Base-by-base conservation (phyloP, 2,797 vertebrate genomes). In the Cephalopachus bancanus region DNA sequence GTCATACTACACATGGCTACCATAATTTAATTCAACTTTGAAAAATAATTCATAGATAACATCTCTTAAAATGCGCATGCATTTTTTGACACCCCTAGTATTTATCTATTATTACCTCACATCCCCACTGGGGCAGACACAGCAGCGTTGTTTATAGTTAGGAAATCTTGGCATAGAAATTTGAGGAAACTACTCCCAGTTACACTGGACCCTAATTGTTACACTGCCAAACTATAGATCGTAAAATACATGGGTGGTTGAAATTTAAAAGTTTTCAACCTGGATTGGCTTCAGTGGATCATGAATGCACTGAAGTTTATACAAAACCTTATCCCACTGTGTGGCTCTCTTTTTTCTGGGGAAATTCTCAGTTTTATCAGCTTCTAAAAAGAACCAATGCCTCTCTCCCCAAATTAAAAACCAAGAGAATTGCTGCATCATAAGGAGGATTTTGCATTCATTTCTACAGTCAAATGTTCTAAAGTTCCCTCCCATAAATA, bases 211-310 rank as follows among this genome's bases (percentile, higher is more conserved):
- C 44, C 22, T n/a, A 8, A 57, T 2, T 37, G 3, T 62, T 75
- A 65, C 4, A 22, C 59, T 69, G 8, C 8, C 49, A 75, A 93
- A 64, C 4, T n/a, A 0, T 3, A 94, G 37, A 80, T 16, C 24
- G 71, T 72, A 93, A 72, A 95, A 55, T 53, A 51, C 1, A 14
- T 2, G 28, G 10, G 49, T 89, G 1, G 8, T 37, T 71, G 28
- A 84, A 64, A 95, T 33, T 86, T 37, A 93, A 95, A 64, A n/a
- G 72, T 67, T 33, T 53, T 51, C 84, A 78, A 83, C 10, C 44
- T 71, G 4, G 6, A 72, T 10, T 83, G 10, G 26, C 55, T 95
- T 92, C 37, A 51, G 30, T 4, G 20, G 8, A 53, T 51, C 26
- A 92, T 2, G 10, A 91, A 96, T 14, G 7, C 11, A 57, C 22